Base-by-base conservation (phyloP, 2,797 vertebrate genomes). In the Okamejei kenojei region DNA sequence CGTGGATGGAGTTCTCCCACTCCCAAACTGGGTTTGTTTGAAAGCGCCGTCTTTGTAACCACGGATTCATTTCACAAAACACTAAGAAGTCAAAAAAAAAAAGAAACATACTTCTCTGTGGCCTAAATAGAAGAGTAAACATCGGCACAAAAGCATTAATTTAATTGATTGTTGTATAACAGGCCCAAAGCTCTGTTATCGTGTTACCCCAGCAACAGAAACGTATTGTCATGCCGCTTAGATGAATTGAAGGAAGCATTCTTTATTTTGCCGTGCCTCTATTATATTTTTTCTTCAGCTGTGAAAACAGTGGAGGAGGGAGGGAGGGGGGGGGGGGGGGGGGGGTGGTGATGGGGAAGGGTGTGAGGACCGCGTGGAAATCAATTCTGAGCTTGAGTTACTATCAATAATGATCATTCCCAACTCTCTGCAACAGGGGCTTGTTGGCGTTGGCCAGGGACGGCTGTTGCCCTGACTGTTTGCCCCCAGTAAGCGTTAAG, bases 121-220 rank as follows among this genome's bases (percentile, higher is more conserved):
- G 94, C 95, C 94, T 95, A 96, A 94, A 95, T 94, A 94, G 95
- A 94, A 95, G 94, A 96, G 96, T 97, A 97, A 97, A 97, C 95
- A 95, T 96, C 95, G 94, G 94, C 95, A 95, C 94, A 93, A 96
- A 96, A 95, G 96, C 96, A 97, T 97, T 97, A 97, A 97, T 96
- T 96, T 97, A 97, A 98, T 97, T 97, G 97, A 97, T 97, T 96
- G 95, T 96, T 97, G 95, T 96, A 96, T 96, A 97, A 97, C 96
- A 97, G 96, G 96, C 96, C 95, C 96, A 97, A 95, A 96, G 96
- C 96, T 96, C 95, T 96, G 96, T 97, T 97, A 97, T 96, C 96
- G 95, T 95, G 97, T 97, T 97, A 95, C 97, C 96, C 94, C 97
- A 96, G 97, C 97, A 98, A 98, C 97, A 96, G 95, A 95, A 97